Base-by-base conservation (phyloP, 2,113 vertebrate species). In the Chelonoidis abingdonii region DNA sequence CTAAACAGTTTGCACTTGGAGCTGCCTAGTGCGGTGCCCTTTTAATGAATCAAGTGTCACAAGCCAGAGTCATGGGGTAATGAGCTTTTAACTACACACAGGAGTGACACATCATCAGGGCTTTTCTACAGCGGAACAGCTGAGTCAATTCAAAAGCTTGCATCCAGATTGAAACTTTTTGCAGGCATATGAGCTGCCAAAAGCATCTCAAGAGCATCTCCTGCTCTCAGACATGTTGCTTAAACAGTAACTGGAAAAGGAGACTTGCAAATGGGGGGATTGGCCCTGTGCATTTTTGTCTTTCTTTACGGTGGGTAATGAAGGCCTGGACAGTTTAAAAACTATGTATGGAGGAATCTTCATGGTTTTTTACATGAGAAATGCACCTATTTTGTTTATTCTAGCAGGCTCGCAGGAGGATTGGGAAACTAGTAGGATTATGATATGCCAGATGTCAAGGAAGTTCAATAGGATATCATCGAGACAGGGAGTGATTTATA, bases 401-500 rank as follows among this genome's bases (percentile, higher is more conserved):
- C 16, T 8, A 69, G 62, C 35, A 19, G 4, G 19, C 14, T n/a
- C 4, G 16, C 2, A 35, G 31, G 62, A 35, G 13, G 62, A 69
- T n/a, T 69, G 62, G 16, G 35, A 69, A 57, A 27, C 56, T 57
- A 57, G 56, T 27, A 27, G 62, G 62, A 16, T 69, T 35, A n/a
- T 69, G 62, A 35, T 7, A 4, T 69, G 14, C 31, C 31, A 69
- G 31, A 4, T 17, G 62, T 35, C 62, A n/a, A 69, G 62, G 35
- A 69, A 69, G 62, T 35, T 9, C 9, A 69, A 69, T 19, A 53
- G 81, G 4, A 38, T 50, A 22, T 93, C 53, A 59, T 85, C 10
- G 49, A 81, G 21, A 11, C 29, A 1, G 3, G 57, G 3, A 88
- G 35, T 11, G 2, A 25, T 4, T 0, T 1, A 38, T 69, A 76